These are phyloP conservation scores for Tautogolabrus adspersus DNA, from an alignment of 2,113 vertebrate species.

Conservation along the genomic window DNA sequence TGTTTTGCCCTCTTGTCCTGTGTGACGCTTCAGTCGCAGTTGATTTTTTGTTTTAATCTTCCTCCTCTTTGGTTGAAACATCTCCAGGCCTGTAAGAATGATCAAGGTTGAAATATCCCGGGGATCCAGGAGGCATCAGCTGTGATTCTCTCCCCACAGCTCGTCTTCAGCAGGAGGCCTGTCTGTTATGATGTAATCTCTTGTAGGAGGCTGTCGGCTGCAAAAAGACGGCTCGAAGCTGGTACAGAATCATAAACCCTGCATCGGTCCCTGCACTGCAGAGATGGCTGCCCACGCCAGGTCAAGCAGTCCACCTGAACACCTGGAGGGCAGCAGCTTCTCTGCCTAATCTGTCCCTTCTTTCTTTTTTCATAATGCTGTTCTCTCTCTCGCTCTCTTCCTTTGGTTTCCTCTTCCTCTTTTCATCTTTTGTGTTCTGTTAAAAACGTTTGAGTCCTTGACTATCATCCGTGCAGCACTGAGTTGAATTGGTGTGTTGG, in stretches of 20 bases:
- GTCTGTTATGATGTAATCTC: slow-evolving; percentile 30
- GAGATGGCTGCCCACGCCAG: slow-evolving; percentile 56
- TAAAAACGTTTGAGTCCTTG: too few relatives aligned
- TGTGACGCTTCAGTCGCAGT: slow-evolving; percentile 36
- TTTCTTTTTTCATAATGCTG: not conserved
- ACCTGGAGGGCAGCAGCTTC: slow-evolving; percentile 26
- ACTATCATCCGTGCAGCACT: not conserved
- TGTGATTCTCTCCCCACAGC: not conserved
- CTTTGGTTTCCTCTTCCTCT: not conserved
- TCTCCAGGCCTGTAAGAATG: slow-evolving; percentile 27
- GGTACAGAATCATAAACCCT: slow-evolving; percentile 32
- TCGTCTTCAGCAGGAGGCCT: slow-evolving; percentile 31
- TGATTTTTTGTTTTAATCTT: slow-evolving; percentile 29
- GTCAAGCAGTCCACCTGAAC: slow-evolving; percentile 29
- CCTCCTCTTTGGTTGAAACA: slow-evolving; percentile 39
- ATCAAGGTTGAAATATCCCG: slow-evolving; percentile 24
- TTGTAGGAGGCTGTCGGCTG: slow-evolving; percentile 57
- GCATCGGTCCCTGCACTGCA: slow-evolving; percentile 29
- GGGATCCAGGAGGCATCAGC: slow-evolving; percentile 13
- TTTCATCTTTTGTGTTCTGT: slow-evolving; percentile 4
- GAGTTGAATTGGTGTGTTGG: too few relatives aligned
- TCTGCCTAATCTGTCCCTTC: slow-evolving; percentile 6
- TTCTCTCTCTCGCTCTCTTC: not conserved
- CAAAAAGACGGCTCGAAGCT: slow-evolving; percentile 18
- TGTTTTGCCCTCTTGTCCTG: slow-evolving; percentile 32